Percentiles rank a stretch among this genome's conserved stretches.
phyloP scores from a whole-genome alignment of 2,888 invertebrate species.

The Ptilodon capucinus region DNA sequence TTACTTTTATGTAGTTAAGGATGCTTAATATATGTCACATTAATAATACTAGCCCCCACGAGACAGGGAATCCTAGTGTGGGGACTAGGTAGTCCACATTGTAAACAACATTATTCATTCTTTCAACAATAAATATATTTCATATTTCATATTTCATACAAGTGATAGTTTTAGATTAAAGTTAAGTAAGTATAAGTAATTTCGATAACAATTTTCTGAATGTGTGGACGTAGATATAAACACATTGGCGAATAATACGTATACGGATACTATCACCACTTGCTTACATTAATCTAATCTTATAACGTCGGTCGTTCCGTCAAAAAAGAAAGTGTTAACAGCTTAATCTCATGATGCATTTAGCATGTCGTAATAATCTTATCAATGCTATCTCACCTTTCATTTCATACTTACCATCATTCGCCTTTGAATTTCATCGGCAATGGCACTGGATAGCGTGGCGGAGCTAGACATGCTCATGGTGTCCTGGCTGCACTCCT shows the following conservation, averaged over 20 bases:
- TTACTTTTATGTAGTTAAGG: too few relatives aligned
- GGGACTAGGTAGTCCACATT: too few relatives aligned
- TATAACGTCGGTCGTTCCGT: neutral
- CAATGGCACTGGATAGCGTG: slow-evolving; percentile 76
- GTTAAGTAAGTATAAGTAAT: too few relatives aligned
- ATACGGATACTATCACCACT: neutral
- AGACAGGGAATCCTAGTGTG: too few relatives aligned
- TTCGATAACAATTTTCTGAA: too few relatives aligned
- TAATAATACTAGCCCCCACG: too few relatives aligned
- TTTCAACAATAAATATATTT: too few relatives aligned
- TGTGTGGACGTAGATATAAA: neutral
- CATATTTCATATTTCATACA: too few relatives aligned
- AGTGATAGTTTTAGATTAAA: too few relatives aligned
- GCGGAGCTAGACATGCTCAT: slow-evolving; percentile 66
- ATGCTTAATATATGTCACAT: too few relatives aligned
- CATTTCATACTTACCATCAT: slow-evolving; percentile 54
- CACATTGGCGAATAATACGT: neutral
- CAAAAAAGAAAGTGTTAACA: neutral
- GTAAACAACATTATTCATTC: too few relatives aligned
- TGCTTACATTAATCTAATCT: neutral
- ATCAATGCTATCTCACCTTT: neutral
- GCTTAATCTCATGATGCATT: neutral
- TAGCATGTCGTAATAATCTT: neutral
- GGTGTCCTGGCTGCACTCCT: slow-evolving; percentile 54
- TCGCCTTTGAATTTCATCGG: slow-evolving; percentile 73